Base-by-base conservation (phyloP, 1,140 invertebrate species). In the Drosophila albomicans region DNA sequence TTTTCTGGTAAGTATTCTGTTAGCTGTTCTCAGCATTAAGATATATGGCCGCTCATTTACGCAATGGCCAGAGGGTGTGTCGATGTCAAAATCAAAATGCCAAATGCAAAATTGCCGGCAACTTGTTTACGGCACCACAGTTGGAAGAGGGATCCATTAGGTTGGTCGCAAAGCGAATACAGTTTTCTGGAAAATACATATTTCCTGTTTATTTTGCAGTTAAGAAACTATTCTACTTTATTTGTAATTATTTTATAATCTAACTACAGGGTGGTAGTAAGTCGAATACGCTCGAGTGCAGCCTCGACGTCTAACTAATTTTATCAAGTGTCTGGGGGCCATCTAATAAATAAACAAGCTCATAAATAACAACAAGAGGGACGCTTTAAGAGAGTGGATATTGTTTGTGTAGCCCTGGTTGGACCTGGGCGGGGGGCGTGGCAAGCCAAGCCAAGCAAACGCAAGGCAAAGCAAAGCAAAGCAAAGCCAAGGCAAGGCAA, bases 1-100 rank as follows among this genome's bases (percentile, higher is more conserved):
- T 94, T 96, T 99, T 93, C 95, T 98, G 96, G 97, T 98, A 93
- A 97, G 96, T 95, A 96, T 96, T 4, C 48, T 35, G 5, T 51
- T 20, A 28, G 30, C 43, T 25, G 10, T 57, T 57, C 30, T 57
- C 51, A 52, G 20, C 48, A 8, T n/a, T 56, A 66, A 66, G 63
- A 66, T 66, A 56, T 66, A 56, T 66, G 8, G 43, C 30, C 2
- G 16, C 30, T 45, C 28, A 59, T 59, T 59, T 13, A 56, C 38
- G 38, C 8, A n/a, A 41, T 10, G 43, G 11, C 11, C 20, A 13
- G 30, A 32, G 35, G 0, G 32, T 5, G 46, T 41, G 32, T 32
- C 30, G 68, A 41, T 52, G 75, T 61, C 72, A 38, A 67, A 87
- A 87, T 86, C 81, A 78, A 80, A 84, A 80, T 74, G 71, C 49